Evolutionary conservation across 2,888 invertebrate genomes (phyloP).

Genomic region (Polyommatus iphigenia): DNA sequence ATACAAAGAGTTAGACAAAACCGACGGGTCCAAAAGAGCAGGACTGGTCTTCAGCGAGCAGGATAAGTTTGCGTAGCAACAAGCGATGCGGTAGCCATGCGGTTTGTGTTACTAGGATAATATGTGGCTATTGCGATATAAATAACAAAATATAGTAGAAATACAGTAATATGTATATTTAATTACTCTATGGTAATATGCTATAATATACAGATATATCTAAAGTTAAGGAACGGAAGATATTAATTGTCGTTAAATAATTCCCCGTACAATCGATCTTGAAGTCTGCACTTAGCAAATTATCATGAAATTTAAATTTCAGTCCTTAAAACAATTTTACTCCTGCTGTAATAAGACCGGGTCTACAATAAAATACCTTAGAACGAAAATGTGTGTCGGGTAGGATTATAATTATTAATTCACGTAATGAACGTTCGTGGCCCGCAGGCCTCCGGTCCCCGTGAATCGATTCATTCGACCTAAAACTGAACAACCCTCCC

Average conservation of each 20-base stretch:
- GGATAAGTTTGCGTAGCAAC: slow-evolving; percentile 10
- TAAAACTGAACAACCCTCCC: slow-evolving; percentile 6
- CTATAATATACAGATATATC: no score
- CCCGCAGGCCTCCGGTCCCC: neutral
- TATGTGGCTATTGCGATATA: no score
- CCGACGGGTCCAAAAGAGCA: neutral
- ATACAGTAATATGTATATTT: no score
- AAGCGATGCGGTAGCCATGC: neutral
- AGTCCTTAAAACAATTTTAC: no score
- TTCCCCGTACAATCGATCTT: no score
- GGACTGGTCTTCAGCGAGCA: slow-evolving; percentile 20
- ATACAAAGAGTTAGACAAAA: slow-evolving; percentile 15
- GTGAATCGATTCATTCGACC: slow-evolving; percentile 17
- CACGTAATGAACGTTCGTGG: neutral
- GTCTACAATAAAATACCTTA: neutral
- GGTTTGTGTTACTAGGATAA: neutral
- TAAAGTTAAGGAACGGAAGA: no score
- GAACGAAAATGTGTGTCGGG: neutral
- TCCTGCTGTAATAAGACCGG: neutral
- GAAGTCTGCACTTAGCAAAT: no score
- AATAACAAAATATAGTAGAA: no score
- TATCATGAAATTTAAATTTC: no score
- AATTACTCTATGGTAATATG: no score
- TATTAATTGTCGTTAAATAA: no score
- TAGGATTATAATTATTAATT: slow-evolving; percentile 11